These are phyloP conservation scores for Arrhamphus sclerolepis DNA, from an alignment of 2,797 vertebrate genomes.

Conservation along the genomic window DNA sequence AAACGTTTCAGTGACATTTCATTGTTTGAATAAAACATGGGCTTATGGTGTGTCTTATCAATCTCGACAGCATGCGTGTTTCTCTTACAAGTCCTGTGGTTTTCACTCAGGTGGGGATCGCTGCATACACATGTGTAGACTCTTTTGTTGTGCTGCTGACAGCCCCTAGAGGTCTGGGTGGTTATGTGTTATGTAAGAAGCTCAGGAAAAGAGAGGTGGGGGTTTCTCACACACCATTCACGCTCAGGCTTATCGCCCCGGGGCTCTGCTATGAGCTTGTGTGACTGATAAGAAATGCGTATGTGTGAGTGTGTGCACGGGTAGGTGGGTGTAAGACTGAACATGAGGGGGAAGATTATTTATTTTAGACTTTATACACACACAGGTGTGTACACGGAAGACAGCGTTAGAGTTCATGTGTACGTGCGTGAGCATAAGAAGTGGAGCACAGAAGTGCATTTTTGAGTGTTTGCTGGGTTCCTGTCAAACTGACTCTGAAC, in stretches of 20 bases:
- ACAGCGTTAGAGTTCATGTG: conserved; percentile 11
- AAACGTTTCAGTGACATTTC: conserved; percentile 51
- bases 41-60: conserved; percentile 26
- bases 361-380: conserved; percentile 22
- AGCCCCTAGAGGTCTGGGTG: conserved; percentile 65
- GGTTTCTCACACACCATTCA: conserved; percentile 69
- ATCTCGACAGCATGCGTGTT: conserved; percentile 19
- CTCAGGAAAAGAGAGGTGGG: conserved; percentile 66
- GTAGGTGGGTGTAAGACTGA: conserved; percentile 5
- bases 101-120: conserved; percentile 47
- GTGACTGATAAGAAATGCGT: conserved; percentile 62
- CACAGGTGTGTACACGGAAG: conserved; percentile 13
- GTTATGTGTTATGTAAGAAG: conserved; percentile 76
- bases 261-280: conserved; percentile 52
- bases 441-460: conserved; percentile 5
- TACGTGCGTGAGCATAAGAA: conserved; percentile 8
- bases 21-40: conserved; percentile 60
- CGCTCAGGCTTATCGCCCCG: conserved; percentile 63
- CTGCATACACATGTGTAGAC: conserved; percentile 13
- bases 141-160: conserved; percentile 23
- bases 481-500: conserved; percentile 44
- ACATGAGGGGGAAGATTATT: conserved; percentile 3
- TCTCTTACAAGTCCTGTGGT: conserved; percentile 45
- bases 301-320: conserved; percentile 14
- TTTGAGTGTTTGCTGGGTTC: conserved; percentile 34